These are phyloP conservation scores for Platalea minor DNA, from an alignment of 2,797 vertebrate species.

Conservation along the genomic window DNA sequence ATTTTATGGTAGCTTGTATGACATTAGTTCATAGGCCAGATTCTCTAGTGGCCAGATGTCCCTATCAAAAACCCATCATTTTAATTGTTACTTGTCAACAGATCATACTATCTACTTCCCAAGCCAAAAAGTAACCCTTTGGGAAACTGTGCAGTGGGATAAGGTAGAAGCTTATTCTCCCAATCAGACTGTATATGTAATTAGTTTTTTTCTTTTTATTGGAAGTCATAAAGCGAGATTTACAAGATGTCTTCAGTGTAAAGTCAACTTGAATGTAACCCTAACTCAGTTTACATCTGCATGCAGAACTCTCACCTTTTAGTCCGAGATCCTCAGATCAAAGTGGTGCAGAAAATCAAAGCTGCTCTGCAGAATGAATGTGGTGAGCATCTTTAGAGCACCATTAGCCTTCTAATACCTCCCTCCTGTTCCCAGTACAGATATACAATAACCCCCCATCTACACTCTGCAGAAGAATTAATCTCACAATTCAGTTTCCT, in stretches of 20 bases:
- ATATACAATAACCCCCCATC: neutral
- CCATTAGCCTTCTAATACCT: neutral
- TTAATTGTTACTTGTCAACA: neutral
- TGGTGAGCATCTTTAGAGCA: neutral
- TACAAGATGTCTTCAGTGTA: neutral
- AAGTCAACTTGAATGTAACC: neutral
- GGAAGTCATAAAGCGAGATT: neutral
- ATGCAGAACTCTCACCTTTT: neutral
- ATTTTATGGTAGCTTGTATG: neutral
- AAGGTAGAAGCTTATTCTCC: neutral
- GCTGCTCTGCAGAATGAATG: neutral
- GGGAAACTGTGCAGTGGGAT: neutral
- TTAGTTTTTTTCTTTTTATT: neutral
- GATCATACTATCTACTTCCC: neutral
- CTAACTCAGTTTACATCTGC: neutral
- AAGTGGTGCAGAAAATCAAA: neutral
- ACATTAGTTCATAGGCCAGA: neutral
- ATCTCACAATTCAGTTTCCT: neutral
- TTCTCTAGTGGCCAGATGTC: neutral
- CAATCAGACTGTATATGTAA: neutral
- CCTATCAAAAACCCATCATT: neutral
- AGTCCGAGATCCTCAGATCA: neutral
- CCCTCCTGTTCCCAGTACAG: neutral
- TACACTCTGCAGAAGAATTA: neutral
- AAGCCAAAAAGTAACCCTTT: neutral